Percentiles rank a stretch among this genome's conserved stretches.
phyloP scores from a whole-genome alignment of 1,140 invertebrate species.

The Euglossa dilemma region DNA sequence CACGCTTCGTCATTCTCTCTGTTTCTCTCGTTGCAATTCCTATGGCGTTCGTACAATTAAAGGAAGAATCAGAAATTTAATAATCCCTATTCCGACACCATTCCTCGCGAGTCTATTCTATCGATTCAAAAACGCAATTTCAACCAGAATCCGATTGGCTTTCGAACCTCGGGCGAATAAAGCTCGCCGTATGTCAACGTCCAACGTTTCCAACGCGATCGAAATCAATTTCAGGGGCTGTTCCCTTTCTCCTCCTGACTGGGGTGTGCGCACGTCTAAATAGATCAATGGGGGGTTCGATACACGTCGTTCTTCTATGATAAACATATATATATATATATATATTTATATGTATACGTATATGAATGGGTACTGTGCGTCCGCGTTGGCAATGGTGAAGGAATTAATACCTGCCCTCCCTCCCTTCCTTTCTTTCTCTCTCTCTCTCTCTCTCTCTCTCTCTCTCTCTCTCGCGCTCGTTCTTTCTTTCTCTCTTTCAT shows the following conservation, averaged over 20 bases:
- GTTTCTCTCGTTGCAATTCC: neutral
- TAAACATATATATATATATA: conserved; percentile 40
- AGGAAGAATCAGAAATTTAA: neutral
- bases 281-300: conserved; percentile 30
- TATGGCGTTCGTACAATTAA: neutral
- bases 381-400: conserved; percentile 30
- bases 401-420: conserved; percentile 22
- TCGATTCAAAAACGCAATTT: neutral
- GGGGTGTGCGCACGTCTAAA: conserved; percentile 28
- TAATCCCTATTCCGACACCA: neutral
- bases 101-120: neutral
- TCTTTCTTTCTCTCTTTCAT: neutral
- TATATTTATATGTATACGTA: conserved; percentile 33
- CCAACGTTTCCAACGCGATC: neutral
- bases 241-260: neutral
- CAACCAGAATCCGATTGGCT: neutral
- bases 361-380: conserved; percentile 23
- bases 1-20: neutral
- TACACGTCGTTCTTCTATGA: conserved; percentile 41
- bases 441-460: too few relatives aligned
- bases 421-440: neutral
- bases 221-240: conserved; percentile 24
- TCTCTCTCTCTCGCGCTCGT: too few relatives aligned
- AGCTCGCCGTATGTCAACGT: neutral
- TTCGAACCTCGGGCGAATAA: too few relatives aligned